Percentiles rank a stretch among this genome's conserved stretches.
These are phyloP conservation scores for Mormoops blainvillei DNA, from an alignment of 2,113 vertebrate species.

Conservation along the genomic window DNA sequence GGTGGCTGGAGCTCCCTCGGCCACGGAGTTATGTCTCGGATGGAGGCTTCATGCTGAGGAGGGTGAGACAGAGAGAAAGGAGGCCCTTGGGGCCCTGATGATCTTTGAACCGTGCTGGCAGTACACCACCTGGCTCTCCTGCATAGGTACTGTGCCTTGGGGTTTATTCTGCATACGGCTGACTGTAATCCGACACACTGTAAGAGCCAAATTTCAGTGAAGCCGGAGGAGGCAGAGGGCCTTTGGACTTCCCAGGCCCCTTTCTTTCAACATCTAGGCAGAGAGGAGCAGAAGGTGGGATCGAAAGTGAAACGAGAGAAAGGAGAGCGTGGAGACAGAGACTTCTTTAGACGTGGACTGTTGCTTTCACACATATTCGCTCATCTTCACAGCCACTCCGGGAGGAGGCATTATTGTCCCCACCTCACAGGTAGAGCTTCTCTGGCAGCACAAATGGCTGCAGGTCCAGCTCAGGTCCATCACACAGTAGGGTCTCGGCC, in stretches of 20 bases:
- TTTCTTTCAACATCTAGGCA: neutral
- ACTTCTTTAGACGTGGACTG: neutral
- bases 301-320: neutral
- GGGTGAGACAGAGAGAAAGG: neutral
- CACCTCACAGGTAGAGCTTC: neutral
- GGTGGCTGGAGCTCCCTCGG: neutral
- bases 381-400: neutral
- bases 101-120: neutral
- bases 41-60: neutral
- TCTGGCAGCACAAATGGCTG: neutral
- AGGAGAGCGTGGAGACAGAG: neutral
- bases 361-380: neutral
- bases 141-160: rapidly evolving
- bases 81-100: neutral
- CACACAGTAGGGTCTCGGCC: neutral
- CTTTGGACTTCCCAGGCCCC: neutral
- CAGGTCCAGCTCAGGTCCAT: neutral
- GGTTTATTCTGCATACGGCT: neutral
- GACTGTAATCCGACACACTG: neutral
- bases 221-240: neutral
- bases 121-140: neutral
- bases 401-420: neutral
- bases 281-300: neutral
- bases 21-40: neutral
- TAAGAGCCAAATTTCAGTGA: neutral